Conservation (phyloP, 2,797 vertebrate species). For the Smutsia temminckii region DNA sequence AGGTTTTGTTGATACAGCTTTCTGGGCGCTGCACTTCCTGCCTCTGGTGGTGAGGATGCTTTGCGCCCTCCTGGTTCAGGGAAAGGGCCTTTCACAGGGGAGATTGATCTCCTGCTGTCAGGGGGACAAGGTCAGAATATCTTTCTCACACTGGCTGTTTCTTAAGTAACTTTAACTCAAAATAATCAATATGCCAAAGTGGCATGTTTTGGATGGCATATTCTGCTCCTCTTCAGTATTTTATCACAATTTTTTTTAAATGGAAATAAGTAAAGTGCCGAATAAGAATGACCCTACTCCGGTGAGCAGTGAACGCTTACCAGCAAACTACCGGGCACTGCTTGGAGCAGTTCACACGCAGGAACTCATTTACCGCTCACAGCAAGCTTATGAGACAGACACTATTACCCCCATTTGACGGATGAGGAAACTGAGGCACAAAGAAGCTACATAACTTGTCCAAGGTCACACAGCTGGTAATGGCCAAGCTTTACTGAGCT, state of each 20-base stretch:
- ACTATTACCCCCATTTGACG: not conserved
- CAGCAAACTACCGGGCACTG: fast-evolving
- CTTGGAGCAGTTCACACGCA: fast-evolving
- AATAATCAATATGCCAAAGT: not conserved
- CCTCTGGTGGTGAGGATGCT: not conserved
- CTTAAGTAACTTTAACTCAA: not conserved
- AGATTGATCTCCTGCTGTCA: not conserved
- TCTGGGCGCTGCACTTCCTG: not conserved
- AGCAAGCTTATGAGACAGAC: not conserved
- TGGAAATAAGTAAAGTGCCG: not conserved
- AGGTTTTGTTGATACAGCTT: not conserved
- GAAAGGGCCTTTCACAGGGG: not conserved
- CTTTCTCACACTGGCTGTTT: not conserved
- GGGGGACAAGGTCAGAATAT: not conserved
- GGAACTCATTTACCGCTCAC: not conserved
- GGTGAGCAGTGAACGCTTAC: not conserved
- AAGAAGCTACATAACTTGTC: not conserved
- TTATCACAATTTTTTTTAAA: not conserved
- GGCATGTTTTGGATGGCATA: not conserved
- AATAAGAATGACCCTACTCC: not conserved
- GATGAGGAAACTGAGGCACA: not conserved
- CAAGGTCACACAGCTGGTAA: not conserved
- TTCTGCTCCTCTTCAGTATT: not conserved
- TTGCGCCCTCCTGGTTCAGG: not conserved
- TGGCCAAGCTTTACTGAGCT: too few relatives aligned